These are phyloP conservation scores for Bambusicola thoracicus DNA, from an alignment of 2,113 vertebrate species.

Conservation along the genomic window DNA sequence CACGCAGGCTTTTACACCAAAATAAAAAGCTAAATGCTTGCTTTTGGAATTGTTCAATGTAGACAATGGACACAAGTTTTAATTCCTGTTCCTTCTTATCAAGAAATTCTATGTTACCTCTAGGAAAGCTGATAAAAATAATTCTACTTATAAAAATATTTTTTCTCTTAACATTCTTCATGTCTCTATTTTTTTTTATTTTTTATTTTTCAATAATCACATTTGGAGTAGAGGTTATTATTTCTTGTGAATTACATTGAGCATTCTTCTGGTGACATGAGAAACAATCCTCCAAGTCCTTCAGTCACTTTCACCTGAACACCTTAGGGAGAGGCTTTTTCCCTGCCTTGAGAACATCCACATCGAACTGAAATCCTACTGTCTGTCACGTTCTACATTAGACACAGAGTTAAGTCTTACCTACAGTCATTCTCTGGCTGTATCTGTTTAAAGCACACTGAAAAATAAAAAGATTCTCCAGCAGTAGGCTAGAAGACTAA, in stretches of 20 bases:
- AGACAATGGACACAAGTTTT: background rate
- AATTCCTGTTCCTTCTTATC: background rate
- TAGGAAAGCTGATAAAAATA: background rate
- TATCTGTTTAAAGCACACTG: background rate
- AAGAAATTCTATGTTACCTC: background rate
- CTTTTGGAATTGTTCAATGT: background rate
- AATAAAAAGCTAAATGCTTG: background rate
- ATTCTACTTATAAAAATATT: background rate
- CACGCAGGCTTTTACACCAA: background rate
- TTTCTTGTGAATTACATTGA: background rate
- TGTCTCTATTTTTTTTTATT: background rate
- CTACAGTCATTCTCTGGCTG: background rate
- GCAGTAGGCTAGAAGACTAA: background rate
- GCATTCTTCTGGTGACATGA: background rate
- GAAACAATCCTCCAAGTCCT: background rate
- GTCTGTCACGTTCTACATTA: background rate
- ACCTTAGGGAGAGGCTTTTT: background rate
- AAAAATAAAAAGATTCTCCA: background rate
- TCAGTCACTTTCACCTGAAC: background rate
- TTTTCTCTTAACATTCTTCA: background rate
- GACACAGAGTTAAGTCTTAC: background rate
- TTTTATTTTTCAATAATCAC: background rate
- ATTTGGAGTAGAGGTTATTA: background rate
- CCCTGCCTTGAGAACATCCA: background rate
- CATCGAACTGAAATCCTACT: background rate